Conservation (phyloP, 2,888 invertebrate species). For the Griposia aprilina region DNA sequence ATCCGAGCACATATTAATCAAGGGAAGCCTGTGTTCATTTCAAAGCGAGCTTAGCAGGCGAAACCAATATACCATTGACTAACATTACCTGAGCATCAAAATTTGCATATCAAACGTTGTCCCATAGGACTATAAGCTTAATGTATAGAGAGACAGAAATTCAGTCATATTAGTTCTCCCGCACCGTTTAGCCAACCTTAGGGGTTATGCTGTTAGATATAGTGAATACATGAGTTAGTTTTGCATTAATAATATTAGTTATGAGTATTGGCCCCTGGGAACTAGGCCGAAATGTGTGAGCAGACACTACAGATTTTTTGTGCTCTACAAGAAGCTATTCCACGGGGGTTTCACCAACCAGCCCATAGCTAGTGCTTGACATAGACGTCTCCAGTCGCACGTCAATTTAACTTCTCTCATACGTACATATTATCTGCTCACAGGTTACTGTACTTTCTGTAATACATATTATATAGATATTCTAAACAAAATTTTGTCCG, state of each 20-base stretch:
- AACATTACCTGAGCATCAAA: slow-evolving; percentile 82
- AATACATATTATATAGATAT: no score
- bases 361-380: background rate
- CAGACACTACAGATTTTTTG: background rate
- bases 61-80: slow-evolving; percentile 85
- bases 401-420: background rate
- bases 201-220: slow-evolving; percentile 42
- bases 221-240: slow-evolving; percentile 42
- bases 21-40: slow-evolving; percentile 56
- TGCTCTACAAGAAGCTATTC: no score
- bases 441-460: background rate
- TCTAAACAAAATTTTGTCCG: no score
- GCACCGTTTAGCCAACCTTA: slow-evolving; percentile 69
- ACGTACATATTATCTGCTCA: background rate
- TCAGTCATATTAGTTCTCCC: slow-evolving; percentile 79
- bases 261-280: background rate
- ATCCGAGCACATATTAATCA: slow-evolving; percentile 65
- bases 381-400: background rate
- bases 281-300: background rate
- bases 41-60: slow-evolving; percentile 65
- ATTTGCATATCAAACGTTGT: slow-evolving; percentile 86
- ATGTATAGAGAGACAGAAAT: slow-evolving; percentile 79
- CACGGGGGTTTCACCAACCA: background rate
- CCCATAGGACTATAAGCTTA: slow-evolving; percentile 74
- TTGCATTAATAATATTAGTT: background rate